A percentile compares a stretch with the other conserved stretches of the same genome.
phyloP scores from a whole-genome alignment of 1,140 invertebrate genomes.

The Platorchestia sp. region DNA sequence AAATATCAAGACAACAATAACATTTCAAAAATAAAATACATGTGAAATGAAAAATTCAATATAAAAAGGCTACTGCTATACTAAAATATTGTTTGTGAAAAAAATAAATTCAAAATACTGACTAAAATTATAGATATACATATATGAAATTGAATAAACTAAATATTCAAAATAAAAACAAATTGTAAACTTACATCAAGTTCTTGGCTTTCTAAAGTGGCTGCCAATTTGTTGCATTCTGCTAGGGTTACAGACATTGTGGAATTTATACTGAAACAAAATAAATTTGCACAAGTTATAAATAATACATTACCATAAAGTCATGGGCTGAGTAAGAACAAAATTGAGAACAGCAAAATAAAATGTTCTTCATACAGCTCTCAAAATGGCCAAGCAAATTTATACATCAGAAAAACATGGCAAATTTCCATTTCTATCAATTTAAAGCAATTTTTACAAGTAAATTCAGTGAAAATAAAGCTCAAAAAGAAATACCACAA shows the following conservation, averaged over 20 bases:
- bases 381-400: background rate
- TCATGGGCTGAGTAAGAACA: background rate
- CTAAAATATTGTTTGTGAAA: background rate
- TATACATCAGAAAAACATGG: background rate
- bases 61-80: background rate
- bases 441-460: too few relatives aligned
- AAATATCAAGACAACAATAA: background rate
- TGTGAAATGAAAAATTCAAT: background rate
- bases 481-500: background rate
- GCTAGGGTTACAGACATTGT: background rate
- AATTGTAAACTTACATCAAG: constrained; percentile 32
- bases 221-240: constrained; percentile 13
- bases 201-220: constrained; percentile 33
- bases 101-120: background rate
- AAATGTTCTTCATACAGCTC: too few relatives aligned
- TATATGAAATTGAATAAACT: background rate
- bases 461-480: background rate
- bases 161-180: background rate
- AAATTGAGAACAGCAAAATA: background rate
- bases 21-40: background rate
- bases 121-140: background rate
- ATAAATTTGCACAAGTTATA: background rate
- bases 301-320: background rate
- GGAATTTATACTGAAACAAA: background rate
- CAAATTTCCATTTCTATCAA: background rate